Evolutionary conservation across 2,888 invertebrate genomes (phyloP).

Genomic region (Agrochola macilenta): DNA sequence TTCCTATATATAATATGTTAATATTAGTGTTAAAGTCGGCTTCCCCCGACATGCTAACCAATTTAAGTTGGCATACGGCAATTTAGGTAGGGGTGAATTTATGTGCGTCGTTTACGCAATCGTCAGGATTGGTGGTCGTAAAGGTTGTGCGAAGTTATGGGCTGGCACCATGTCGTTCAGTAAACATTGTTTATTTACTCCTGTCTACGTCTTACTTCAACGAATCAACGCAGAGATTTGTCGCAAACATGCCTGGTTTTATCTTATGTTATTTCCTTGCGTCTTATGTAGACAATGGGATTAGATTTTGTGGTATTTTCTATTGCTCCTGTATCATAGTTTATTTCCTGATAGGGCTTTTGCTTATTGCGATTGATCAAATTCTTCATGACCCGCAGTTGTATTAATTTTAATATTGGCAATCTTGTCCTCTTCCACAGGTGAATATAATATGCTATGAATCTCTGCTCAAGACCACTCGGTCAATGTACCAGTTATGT

Average conservation of each 20-base stretch:
- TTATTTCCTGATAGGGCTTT: neutral
- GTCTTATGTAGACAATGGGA: neutral
- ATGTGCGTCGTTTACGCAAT: constrained; percentile 45
- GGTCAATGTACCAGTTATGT: neutral
- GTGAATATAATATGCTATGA: neutral
- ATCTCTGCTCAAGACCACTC: neutral
- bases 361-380: neutral
- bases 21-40: neutral
- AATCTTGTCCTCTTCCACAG: neutral
- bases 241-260: constrained; percentile 27
- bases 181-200: constrained; percentile 53
- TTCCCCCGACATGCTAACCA: neutral
- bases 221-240: constrained; percentile 8
- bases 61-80: constrained; percentile 4
- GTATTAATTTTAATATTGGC: neutral
- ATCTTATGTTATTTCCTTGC: constrained; percentile 21
- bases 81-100: constrained; percentile 50
- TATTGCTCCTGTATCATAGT: neutral
- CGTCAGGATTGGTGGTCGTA: constrained; percentile 50
- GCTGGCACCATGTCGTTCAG: constrained; percentile 32
- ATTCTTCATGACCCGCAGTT: neutral
- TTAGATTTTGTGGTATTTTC: neutral
- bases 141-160: constrained; percentile 54
- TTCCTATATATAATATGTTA: neutral
- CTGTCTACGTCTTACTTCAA: constrained; percentile 26